Base-by-base conservation (phyloP, 1,140 invertebrate species). In the Proales similis region DNA sequence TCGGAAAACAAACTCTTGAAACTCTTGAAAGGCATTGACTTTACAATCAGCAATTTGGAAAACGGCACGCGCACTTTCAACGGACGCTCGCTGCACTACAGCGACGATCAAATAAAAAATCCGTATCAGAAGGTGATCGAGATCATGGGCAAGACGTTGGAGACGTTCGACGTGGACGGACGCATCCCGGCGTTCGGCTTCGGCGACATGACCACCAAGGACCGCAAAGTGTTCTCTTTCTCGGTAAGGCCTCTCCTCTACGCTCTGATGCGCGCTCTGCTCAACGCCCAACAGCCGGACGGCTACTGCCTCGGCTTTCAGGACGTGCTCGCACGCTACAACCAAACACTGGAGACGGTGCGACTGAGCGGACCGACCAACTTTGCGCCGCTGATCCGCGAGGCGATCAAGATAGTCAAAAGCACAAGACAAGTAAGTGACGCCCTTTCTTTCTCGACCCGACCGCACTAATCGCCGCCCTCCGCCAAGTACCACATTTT, bases 401-500 rank as follows among this genome's bases (percentile, higher is more conserved):
- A 76, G 66, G 72, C 78, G 4, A 74, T 79, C 36, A 68, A 77
- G 57, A 77, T 78, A 48, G 76, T 77, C 19, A 71, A 75, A 66
- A 45, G 60, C 42, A 66, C 66, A 9, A 61, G 67, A 63, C 69
- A 71, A 49, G 70, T 72, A 42, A 38, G 67, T 63, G 9, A n/a
- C n/a, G n/a, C n/a, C n/a, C n/a, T n/a, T n/a, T 12, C 4, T 12
- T 65, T 57, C 4, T 14, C 11, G 2, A 3, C 6, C 33, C 3
- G 51, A 19, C n/a, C 9, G 0, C 45, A 32, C 1, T 2, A 2
- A 24, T n/a, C 4, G 66, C 72, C 32, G 63, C 79, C n/a, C n/a
- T n/a, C n/a, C n/a, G n/a, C n/a, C n/a, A n/a, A n/a, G 70, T 79
- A 79, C 67, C 78, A 79, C 64, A 78, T 80, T 49, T 67, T 80